Conservation (phyloP, 1,140 invertebrate genomes). For the Trichogramma pretiosum region DNA sequence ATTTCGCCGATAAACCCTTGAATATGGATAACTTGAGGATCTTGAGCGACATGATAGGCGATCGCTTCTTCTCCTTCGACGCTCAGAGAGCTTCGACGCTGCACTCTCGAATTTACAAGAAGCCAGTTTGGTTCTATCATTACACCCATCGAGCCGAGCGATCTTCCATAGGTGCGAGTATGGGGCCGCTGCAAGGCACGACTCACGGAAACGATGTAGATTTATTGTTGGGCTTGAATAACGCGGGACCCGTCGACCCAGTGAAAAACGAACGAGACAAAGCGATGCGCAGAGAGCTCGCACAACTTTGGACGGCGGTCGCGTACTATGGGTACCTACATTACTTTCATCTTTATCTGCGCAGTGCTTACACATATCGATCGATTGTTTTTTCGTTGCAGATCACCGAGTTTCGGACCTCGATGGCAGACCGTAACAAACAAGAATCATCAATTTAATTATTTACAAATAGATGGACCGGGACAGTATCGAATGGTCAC, state of each 20-base stretch:
- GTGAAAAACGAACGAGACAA: background rate
- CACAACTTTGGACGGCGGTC: background rate
- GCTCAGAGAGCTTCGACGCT: background rate
- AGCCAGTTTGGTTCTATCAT: conserved; percentile 2
- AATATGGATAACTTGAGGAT: conserved; percentile 14
- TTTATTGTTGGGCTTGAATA: background rate
- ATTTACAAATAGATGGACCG: too few species aligned
- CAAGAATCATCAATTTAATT: too few species aligned
- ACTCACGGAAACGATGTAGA: conserved; percentile 1
- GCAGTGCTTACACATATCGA: background rate
- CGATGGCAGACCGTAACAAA: conserved; percentile 1
- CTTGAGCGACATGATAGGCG: conserved; percentile 43
- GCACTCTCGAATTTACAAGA: background rate
- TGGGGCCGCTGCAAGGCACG: background rate
- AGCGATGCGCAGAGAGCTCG: background rate
- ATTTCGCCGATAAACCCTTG: conserved; percentile 41
- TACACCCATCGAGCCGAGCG: background rate
- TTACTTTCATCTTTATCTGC: background rate
- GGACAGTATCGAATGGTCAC: too few species aligned
- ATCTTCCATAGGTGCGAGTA: background rate
- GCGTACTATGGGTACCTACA: background rate
- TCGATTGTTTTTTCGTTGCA: background rate
- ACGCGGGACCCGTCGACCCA: background rate
- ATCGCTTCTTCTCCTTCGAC: conserved; percentile 42
- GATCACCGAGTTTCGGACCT: background rate